Evolutionary conservation across 2,113 vertebrate genomes (phyloP).

Genomic region (Abramis brama): DNA sequence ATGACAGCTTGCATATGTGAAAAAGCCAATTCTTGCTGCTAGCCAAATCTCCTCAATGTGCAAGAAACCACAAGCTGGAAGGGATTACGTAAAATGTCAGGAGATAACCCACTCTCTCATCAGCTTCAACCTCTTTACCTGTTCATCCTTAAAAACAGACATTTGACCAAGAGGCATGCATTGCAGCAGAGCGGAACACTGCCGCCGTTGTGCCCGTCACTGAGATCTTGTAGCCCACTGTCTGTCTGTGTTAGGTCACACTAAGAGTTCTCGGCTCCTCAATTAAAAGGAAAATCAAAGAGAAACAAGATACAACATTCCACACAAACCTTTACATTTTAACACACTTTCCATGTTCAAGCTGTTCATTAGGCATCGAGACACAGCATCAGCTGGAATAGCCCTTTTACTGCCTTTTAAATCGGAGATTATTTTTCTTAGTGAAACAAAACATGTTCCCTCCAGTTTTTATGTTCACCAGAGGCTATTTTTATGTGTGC

Average conservation of each 20-base stretch:
- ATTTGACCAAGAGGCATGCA: constrained; percentile 85
- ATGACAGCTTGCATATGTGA: constrained; percentile 96
- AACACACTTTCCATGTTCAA: constrained; percentile 33
- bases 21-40: constrained; percentile 95
- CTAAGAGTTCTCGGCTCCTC: constrained; percentile 29
- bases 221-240: constrained; percentile 77
- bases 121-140: constrained; percentile 81
- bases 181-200: constrained; percentile 84
- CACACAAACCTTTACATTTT: constrained; percentile 57
- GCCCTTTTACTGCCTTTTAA: constrained; percentile 74
- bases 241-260: constrained; percentile 64
- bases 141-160: constrained; percentile 93
- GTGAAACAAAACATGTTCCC: constrained; percentile 59
- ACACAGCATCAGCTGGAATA: constrained; percentile 69
- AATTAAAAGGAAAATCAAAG: constrained; percentile 49
- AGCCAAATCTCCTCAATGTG: constrained; percentile 87
- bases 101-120: constrained; percentile 80
- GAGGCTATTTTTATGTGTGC: constrained; percentile 38
- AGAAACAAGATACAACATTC: constrained; percentile 51
- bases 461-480: constrained; percentile 15
- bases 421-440: constrained; percentile 62
- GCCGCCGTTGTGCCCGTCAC: constrained; percentile 89
- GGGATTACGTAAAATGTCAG: constrained; percentile 97
- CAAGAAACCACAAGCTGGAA: constrained; percentile 88
- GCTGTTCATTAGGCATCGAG: constrained; percentile 65